phyloP scores from a whole-genome alignment of 2,113 vertebrate genomes.

The Phylloscopus trochiloides region DNA sequence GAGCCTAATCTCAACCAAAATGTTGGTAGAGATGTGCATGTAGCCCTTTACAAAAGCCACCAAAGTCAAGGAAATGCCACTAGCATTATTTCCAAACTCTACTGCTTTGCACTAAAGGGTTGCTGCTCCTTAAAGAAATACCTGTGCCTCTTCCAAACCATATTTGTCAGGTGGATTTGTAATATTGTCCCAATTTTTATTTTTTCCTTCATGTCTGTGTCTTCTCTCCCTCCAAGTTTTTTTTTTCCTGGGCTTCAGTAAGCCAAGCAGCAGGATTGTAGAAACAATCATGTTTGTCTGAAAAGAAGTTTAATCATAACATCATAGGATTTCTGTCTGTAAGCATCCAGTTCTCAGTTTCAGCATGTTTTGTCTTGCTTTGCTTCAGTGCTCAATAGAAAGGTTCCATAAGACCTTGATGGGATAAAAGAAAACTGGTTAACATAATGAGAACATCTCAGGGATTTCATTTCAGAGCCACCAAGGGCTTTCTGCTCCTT shows the following conservation, averaged over 20 bases:
- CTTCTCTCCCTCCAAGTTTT: not conserved
- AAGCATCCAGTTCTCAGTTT: conserved; percentile 40
- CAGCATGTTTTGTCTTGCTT: conserved; percentile 19
- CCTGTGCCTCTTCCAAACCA: not conserved
- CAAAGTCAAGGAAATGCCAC: not conserved
- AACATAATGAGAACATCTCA: conserved; percentile 33
- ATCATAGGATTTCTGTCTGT: conserved; percentile 35
- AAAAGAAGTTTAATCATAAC: conserved; percentile 41
- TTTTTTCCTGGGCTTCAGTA: not conserved
- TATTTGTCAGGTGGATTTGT: not conserved
- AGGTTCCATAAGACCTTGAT: conserved; percentile 11
- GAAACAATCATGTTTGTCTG: conserved; percentile 3
- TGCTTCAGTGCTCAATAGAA: conserved; percentile 46
- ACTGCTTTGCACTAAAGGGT: not conserved
- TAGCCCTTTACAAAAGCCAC: not conserved
- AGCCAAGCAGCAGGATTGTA: not conserved
- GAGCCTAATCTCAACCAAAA: not conserved
- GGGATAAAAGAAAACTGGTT: conserved; percentile 50
- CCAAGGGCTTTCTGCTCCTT: conserved; percentile 21
- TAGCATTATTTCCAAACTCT: not conserved
- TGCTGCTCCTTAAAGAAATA: not conserved
- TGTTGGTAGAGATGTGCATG: fast-evolving
- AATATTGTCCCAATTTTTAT: not conserved
- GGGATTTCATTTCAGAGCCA: not conserved
- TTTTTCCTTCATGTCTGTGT: not conserved